A percentile compares a stretch with the other conserved stretches of the same genome.
Conservation (phyloP, 2,888 invertebrate genomes). For the Epistrophe grossulariae region DNA sequence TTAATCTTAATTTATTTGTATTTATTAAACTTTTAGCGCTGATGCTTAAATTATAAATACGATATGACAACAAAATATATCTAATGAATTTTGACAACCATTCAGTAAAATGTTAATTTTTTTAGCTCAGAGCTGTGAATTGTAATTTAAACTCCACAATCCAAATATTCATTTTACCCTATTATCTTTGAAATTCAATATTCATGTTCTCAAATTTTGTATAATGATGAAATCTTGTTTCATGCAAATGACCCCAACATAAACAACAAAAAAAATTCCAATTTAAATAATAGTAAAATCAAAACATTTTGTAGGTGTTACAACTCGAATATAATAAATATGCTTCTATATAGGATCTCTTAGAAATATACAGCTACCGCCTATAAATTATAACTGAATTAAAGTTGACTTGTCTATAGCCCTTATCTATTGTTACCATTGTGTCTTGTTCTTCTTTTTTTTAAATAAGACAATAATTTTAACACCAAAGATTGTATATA, state of each 20-base stretch:
- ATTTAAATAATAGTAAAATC: background rate
- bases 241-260: conserved; percentile 6
- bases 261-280: background rate
- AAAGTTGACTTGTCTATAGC: conserved; percentile 27
- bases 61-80: no score
- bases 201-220: background rate
- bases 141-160: background rate
- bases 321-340: background rate
- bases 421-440: conserved; percentile 11
- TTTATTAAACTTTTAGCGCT: background rate
- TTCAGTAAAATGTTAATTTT: background rate
- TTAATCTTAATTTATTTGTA: no score
- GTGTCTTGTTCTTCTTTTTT: background rate
- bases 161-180: background rate
- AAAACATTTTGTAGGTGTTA: conserved; percentile 21
- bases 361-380: conserved; percentile 32
- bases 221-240: conserved; percentile 22
- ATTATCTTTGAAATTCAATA: no score
- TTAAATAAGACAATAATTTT: conserved; percentile 11
- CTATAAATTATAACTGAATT: conserved; percentile 67
- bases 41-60: background rate
- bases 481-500: background rate
- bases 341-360: no score
- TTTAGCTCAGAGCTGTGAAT: background rate
- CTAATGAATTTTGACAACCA: background rate